Percentiles rank a stretch among this genome's conserved stretches.
These are phyloP conservation scores for Hippocampus kuda DNA, from an alignment of 2,797 vertebrate species.

Conservation along the genomic window DNA sequence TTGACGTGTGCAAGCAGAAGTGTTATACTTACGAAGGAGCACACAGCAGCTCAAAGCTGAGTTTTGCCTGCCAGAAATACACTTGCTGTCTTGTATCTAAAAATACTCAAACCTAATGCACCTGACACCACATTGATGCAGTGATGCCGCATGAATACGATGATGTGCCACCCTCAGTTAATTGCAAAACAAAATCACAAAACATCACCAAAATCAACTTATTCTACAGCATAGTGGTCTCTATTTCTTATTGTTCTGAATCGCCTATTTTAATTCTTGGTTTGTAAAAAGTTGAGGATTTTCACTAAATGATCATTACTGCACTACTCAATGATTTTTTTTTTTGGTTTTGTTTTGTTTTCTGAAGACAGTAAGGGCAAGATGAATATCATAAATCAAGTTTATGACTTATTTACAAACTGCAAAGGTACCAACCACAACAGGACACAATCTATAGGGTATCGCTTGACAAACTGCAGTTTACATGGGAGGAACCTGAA, in stretches of 20 bases:
- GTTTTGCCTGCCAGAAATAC: background rate
- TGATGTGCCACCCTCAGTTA: background rate
- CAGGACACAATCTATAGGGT: too few relatives aligned
- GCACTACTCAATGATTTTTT: too few relatives aligned
- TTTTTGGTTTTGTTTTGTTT: too few relatives aligned
- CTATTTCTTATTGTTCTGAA: background rate
- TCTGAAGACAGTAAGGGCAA: too few relatives aligned
- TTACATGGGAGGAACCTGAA: too few relatives aligned
- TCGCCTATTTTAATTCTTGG: background rate
- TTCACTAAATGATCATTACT: too few relatives aligned
- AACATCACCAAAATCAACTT: background rate
- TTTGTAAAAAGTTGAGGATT: background rate
- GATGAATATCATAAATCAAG: too few relatives aligned
- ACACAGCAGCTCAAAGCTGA: background rate
- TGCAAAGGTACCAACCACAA: too few relatives aligned
- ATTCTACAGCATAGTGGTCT: background rate
- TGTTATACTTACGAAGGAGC: conserved; percentile 60
- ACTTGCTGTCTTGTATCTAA: background rate
- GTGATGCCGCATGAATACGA: background rate
- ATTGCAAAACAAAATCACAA: background rate
- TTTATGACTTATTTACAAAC: too few relatives aligned
- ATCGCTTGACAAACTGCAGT: too few relatives aligned
- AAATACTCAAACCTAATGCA: background rate
- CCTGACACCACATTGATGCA: too few relatives aligned
- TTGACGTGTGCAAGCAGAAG: conserved; percentile 12